phyloP scores from a whole-genome alignment of 2,797 vertebrate genomes.

The Benthosema pterotum region DNA sequence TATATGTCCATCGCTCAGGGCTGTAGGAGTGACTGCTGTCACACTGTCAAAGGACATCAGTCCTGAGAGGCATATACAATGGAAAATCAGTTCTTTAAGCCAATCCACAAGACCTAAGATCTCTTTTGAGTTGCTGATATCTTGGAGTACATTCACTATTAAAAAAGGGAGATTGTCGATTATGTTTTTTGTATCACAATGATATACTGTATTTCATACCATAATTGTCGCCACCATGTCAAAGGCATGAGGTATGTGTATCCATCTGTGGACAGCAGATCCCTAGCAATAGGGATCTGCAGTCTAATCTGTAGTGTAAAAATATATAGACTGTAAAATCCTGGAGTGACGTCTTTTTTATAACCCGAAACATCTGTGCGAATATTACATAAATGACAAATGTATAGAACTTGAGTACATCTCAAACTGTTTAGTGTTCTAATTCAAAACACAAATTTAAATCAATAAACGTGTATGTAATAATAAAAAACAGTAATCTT shows the following conservation, averaged over 20 bases:
- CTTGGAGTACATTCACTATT: slow-evolving; percentile 27
- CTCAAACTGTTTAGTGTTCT: too few species aligned
- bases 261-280: too few species aligned
- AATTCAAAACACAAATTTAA: too few species aligned
- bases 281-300: too few species aligned
- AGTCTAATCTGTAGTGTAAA: slow-evolving; percentile 55
- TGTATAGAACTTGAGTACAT: too few species aligned
- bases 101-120: slow-evolving; percentile 9
- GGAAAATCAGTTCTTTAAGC: slow-evolving; percentile 29
- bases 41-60: slow-evolving; percentile 69
- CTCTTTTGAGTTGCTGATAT: too few species aligned
- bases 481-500: slow-evolving; percentile 40
- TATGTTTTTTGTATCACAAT: slow-evolving; percentile 35
- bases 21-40: slow-evolving; percentile 60
- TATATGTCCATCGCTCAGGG: slow-evolving; percentile 36
- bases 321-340: slow-evolving; percentile 20
- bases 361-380: too few species aligned
- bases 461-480: too few species aligned
- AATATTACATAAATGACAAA: too few species aligned
- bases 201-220: slow-evolving; percentile 42
- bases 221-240: slow-evolving; percentile 9
- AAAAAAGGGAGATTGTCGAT: slow-evolving; percentile 34
- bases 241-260: too few species aligned
- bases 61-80: slow-evolving; percentile 22
- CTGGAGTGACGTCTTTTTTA: too few species aligned